phyloP scores from a whole-genome alignment of 1,140 invertebrate species.

The Trichogramma pretiosum region DNA sequence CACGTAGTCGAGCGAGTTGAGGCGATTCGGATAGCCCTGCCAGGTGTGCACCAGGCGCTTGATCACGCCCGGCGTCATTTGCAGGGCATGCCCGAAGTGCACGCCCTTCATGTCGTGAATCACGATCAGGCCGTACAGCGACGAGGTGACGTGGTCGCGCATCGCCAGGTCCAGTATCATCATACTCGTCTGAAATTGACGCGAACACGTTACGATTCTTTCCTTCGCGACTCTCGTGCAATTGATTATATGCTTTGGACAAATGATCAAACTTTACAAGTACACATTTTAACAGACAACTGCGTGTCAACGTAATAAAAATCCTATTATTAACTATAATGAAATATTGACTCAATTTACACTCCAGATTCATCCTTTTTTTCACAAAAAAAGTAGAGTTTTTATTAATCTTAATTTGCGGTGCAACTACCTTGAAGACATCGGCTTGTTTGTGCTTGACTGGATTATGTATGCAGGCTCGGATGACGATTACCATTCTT shows the following conservation, averaged over 20 bases:
- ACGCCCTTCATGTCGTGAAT: slow-evolving; percentile 54
- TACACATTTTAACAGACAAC: too few relatives aligned
- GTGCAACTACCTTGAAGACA: slow-evolving; percentile 46
- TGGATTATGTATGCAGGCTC: slow-evolving; percentile 51
- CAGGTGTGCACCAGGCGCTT: slow-evolving; percentile 53
- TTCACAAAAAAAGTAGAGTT: too few relatives aligned
- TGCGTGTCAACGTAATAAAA: too few relatives aligned
- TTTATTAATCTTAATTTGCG: neutral
- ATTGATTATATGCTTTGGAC: too few relatives aligned
- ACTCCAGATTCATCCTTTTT: too few relatives aligned
- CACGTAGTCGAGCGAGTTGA: slow-evolving; percentile 60
- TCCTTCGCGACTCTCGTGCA: too few relatives aligned
- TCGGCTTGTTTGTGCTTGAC: slow-evolving; percentile 47
- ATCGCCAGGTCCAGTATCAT: slow-evolving; percentile 52
- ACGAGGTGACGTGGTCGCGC: slow-evolving; percentile 43
- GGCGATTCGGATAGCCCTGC: slow-evolving; percentile 63
- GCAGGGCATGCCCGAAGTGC: slow-evolving; percentile 51
- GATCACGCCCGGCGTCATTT: slow-evolving; percentile 50
- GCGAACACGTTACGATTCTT: too few relatives aligned
- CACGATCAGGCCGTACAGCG: slow-evolving; percentile 51
- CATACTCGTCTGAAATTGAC: slow-evolving; percentile 43
- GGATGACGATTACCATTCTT: slow-evolving; percentile 49
- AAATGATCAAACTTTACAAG: too few relatives aligned
- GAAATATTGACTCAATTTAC: too few relatives aligned
- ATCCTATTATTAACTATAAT: too few relatives aligned